Base-by-base conservation (phyloP, 2,888 invertebrate genomes). In the Drosophila incognita region DNA sequence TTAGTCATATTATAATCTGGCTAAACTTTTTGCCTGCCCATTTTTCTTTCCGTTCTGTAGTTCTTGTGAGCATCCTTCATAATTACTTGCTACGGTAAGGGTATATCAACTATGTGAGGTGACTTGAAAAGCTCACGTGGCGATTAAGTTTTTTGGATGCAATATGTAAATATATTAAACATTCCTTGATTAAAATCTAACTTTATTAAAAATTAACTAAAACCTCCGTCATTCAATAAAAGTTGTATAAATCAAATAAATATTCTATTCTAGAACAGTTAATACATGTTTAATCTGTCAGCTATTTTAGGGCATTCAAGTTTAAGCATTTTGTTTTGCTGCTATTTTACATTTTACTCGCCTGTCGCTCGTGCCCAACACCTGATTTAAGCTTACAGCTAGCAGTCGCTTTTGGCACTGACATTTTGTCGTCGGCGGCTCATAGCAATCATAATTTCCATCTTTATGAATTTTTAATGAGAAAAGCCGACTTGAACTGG, bases 381-480 rank as follows among this genome's bases (percentile, higher is more conserved):
- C 60, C 54, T 36, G 48, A 53, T 29, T 38, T 60, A 57, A 67
- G 63, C 61, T 61, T 11, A 66, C 35, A 42, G 64, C 66, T 51
- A 66, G 42, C 48, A 54, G 53, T 64, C 35, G 62, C 61, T 61
- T 78, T 78, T 82, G 80, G 69, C 64, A 78, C 66, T 86, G 89
- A 90, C 89, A 81, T 90, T 89, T 81, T 83, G 82, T 89, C 87
- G 82, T 88, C 81, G 71, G 58, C 83, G 68, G 69, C 88, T 85
- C 86, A 86, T 89, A 81, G 81, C 81, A 90, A 89, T 87, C 90
- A 90, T 82, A 89, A 90, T 90, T 90, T 89, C 65, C 88, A 90
- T 85, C 75, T 76, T 90, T 87, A 90, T 87, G 90, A 90, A 87
- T 89, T 90, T 89, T 87, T 90, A 87, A 87, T 87, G 90, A 82